These are phyloP conservation scores for Cyprinodon tularosa DNA, from an alignment of 2,113 vertebrate genomes.

Conservation along the genomic window DNA sequence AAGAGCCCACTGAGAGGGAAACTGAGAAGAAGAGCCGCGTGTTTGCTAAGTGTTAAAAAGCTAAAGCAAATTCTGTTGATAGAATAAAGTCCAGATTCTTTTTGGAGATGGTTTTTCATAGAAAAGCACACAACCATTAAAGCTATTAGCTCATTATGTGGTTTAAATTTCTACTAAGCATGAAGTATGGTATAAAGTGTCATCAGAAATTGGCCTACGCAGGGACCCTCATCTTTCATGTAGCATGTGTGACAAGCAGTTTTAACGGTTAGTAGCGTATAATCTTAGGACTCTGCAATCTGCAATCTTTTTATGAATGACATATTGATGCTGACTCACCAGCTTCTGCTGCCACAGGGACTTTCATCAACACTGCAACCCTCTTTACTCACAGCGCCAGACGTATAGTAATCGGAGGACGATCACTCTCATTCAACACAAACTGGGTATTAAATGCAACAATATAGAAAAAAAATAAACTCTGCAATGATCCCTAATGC, in stretches of 20 bases:
- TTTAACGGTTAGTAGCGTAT: not conserved
- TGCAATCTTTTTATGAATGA: not conserved
- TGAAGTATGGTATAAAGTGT: constrained; percentile 2
- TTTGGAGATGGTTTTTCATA: constrained; percentile 17
- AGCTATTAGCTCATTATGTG: constrained; percentile 24
- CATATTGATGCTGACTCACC: not conserved
- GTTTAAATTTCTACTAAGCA: constrained; percentile 20
- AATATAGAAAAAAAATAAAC: not conserved
- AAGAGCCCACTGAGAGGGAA: constrained; percentile 46
- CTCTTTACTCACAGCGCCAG: not conserved
- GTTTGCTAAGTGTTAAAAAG: constrained; percentile 50
- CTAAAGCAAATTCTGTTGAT: constrained; percentile 42
- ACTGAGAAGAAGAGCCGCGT: constrained; percentile 40
- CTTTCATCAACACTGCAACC: not conserved
- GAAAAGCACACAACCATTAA: constrained; percentile 16
- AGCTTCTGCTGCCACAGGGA: not conserved
- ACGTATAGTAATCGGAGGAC: not conserved
- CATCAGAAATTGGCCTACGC: not conserved
- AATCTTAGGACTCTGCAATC: not conserved
- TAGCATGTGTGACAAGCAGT: not conserved
- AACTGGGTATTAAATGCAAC: not conserved
- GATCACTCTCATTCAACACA: not conserved
- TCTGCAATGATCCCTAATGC: not conserved
- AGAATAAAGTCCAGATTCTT: constrained; percentile 18
- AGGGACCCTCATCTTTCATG: not conserved